Percentiles rank a stretch among this genome's conserved stretches.
Conservation (phyloP, 2,113 vertebrate species). For the Nipponia nippon region DNA sequence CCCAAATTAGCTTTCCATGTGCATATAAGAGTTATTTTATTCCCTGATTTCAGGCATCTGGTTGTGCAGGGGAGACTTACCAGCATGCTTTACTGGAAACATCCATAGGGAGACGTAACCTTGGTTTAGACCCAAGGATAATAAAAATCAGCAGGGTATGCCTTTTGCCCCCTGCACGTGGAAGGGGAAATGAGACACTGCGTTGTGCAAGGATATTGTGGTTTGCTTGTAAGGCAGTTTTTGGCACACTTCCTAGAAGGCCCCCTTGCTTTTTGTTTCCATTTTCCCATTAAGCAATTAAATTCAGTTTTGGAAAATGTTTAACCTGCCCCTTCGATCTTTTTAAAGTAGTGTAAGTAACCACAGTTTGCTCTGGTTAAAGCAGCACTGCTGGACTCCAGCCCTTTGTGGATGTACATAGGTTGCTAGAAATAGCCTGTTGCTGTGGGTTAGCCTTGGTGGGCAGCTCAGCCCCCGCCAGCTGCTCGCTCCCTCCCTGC, state of each 20-base stretch:
- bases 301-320: neutral
- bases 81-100: neutral
- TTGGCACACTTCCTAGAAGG: neutral
- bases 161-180: accelerated
- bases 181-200: neutral
- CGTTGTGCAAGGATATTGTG: neutral
- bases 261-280: neutral
- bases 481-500: accelerated
- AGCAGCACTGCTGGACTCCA: neutral
- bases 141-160: neutral
- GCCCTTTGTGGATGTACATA: neutral
- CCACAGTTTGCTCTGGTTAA: neutral
- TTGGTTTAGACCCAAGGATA: neutral
- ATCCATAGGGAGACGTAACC: accelerated
- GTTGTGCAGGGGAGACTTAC: neutral
- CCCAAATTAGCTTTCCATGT: neutral
- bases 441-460: neutral
- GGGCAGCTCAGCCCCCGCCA: neutral
- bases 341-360: neutral
- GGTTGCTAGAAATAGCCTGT: neutral
- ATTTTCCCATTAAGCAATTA: neutral
- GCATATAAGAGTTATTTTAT: neutral
- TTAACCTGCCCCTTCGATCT: neutral
- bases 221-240: neutral
- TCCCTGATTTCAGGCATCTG: neutral